Conservation (phyloP, 2,797 vertebrate genomes). For the Nyctibius grandis region DNA sequence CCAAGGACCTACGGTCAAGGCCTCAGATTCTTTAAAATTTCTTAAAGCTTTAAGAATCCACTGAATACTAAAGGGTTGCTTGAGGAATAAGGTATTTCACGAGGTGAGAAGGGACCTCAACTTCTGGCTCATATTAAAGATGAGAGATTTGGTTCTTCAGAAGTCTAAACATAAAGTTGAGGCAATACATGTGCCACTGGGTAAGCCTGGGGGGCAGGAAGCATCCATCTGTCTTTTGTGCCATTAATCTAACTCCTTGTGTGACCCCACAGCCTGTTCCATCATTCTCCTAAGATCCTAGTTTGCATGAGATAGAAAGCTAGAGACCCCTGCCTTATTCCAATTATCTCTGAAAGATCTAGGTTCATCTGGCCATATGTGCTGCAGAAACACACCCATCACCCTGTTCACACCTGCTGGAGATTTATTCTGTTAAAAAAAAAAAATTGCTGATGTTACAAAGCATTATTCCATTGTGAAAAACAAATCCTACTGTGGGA, state of each 20-base stretch:
- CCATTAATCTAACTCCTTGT: background rate
- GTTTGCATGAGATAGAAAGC: background rate
- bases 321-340: background rate
- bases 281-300: background rate
- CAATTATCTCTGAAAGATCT: background rate
- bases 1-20: background rate
- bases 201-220: background rate
- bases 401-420: background rate
- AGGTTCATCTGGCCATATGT: background rate
- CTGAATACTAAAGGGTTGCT: background rate
- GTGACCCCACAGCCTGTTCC: background rate
- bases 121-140: background rate
- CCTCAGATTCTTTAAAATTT: background rate
- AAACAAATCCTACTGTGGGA: background rate
- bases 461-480: background rate
- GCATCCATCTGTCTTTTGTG: background rate
- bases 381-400: background rate
- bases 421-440: background rate
- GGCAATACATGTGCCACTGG: background rate
- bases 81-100: background rate
- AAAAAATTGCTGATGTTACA: background rate
- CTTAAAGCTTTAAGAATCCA: background rate
- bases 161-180: background rate
- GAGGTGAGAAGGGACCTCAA: background rate
- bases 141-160: background rate